Evolutionary conservation across 2,113 vertebrate species (phyloP), one percentile per base, ranked within the genome.

Genomic region (Nematolebias whitei): DNA sequence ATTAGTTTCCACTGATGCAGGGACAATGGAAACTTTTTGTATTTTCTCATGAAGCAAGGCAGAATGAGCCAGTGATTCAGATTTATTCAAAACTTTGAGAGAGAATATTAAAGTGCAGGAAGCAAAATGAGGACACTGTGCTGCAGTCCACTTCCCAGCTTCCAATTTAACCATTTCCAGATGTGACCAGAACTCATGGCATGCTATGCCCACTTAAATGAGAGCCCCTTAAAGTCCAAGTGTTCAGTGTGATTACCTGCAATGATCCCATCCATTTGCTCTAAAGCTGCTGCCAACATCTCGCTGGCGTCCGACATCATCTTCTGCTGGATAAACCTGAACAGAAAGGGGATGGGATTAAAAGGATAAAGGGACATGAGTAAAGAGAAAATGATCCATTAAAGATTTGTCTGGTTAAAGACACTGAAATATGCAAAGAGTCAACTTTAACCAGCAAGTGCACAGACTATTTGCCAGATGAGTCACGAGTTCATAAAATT

Each of bases 191-290:
- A 77, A 29, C 60, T 74, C 32, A 19, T 32, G 20, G 40, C 23
- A 50, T 14, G 26, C 60, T 41, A 45, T 71, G 80, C 68, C 70
- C 62, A 74, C 78, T 79, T 83, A 52, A 59, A 55, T 12, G 38
- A 58, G 52, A 26, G 58, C 63, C 41, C 73, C 29, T 67, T 38
- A 41, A 32, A 65, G 72, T 71, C 68, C 24, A 13, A 65, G 56
- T 26, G 69, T 59, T 62, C 43, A 51, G 10, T 62, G 53, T 12
- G 76, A 52, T 80, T 87, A 98, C 97, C 97, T 95, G 97, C 97
- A 74, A 98, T 99, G 71, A 99, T 98, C 12, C 97, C 97, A 54
- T 99, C 97, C 97, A 99, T 99, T 91, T 98, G 97, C 90, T 99
- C 97, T 93, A 99, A 62, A 29, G 97, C 97, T 0, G 97, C 97